These are phyloP conservation scores for Hylaeus anthracinus DNA, from an alignment of 1,140 invertebrate species.

Conservation along the genomic window DNA sequence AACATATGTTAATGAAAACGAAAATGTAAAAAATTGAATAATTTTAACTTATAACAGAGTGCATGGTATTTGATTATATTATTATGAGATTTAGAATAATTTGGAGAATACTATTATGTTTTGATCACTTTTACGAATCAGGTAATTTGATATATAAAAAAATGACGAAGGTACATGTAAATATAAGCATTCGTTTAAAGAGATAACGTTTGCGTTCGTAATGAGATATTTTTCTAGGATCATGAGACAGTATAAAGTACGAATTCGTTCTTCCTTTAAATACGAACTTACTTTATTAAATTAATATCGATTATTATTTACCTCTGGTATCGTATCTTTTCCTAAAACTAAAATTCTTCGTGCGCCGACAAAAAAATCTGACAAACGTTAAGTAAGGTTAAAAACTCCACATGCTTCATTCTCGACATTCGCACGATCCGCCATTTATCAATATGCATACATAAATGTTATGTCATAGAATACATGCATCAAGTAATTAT, in stretches of 20 bases:
- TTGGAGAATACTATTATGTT: background rate
- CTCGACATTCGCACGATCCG: background rate
- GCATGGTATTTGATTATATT: background rate
- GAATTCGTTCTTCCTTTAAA: background rate
- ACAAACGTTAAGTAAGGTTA: slow-evolving; percentile 1
- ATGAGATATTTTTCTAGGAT: background rate
- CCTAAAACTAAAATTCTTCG: background rate
- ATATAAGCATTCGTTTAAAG: background rate
- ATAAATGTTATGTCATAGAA: background rate
- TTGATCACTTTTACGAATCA: background rate
- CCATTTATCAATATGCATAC: too few relatives aligned
- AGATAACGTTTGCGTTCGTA: background rate
- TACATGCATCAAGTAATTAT: slow-evolving; percentile 6
- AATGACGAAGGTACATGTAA: too few relatives aligned
- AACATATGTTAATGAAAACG: background rate
- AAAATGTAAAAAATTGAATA: background rate
- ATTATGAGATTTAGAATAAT: background rate
- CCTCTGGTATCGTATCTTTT: slow-evolving; percentile 3
- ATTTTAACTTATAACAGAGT: background rate
- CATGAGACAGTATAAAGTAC: background rate
- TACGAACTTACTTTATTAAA: background rate
- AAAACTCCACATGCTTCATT: slow-evolving; percentile 12
- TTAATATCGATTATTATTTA: slow-evolving; percentile 6
- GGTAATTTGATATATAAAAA: background rate
- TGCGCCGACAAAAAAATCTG: background rate